A percentile compares a stretch with the other conserved stretches of the same genome.
Conservation (phyloP, 2,888 invertebrate species). For the Lobophora halterata region DNA sequence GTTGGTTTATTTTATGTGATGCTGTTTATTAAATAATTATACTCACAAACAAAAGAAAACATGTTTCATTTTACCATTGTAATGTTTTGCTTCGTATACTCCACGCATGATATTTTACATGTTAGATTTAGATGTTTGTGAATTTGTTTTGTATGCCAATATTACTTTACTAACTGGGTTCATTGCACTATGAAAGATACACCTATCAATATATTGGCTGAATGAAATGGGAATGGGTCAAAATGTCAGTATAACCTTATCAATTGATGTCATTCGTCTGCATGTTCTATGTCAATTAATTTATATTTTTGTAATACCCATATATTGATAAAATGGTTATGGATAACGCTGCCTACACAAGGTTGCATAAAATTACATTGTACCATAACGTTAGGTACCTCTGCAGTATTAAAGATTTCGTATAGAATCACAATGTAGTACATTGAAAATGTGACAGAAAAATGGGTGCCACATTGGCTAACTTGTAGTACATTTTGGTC, state of each 20-base stretch:
- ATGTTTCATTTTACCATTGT: conserved; percentile 35
- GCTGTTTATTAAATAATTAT: conserved; percentile 33
- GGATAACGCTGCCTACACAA: too few species aligned
- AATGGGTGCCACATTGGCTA: too few species aligned
- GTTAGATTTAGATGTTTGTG: conserved; percentile 9
- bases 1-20: conserved; percentile 39
- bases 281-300: conserved; percentile 11
- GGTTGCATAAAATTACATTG: too few species aligned
- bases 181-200: conserved; percentile 40
- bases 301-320: background rate
- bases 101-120: conserved; percentile 17
- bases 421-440: too few species aligned
- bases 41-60: conserved; percentile 32
- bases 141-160: conserved; percentile 6
- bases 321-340: too few species aligned
- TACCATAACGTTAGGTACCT: too few species aligned
- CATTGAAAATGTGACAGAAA: too few species aligned
- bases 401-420: too few species aligned
- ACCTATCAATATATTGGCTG: conserved; percentile 27
- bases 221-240: conserved; percentile 56
- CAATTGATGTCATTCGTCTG: conserved; percentile 48
- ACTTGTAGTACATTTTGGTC: too few species aligned
- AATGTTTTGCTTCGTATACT: conserved; percentile 23
- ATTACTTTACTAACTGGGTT: conserved; percentile 34
- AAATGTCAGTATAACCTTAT: conserved; percentile 49